Evolutionary conservation across 2,113 vertebrate species (phyloP), one percentile per base, ranked within the genome.

Genomic region (Pomatostomus ruficeps): DNA sequence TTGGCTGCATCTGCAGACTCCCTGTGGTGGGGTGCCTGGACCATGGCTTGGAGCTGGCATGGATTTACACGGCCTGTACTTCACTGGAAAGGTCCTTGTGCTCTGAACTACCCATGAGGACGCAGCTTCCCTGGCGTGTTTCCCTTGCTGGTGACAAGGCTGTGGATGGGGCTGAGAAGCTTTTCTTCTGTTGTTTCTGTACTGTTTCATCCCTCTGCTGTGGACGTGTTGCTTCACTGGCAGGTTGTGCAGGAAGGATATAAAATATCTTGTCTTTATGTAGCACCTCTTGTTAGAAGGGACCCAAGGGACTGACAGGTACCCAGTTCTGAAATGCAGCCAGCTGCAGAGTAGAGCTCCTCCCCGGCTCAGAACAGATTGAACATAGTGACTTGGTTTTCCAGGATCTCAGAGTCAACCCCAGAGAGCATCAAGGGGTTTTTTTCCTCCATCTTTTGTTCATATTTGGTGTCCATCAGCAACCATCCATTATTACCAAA

Each of bases 151-250:
- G 40, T 23, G 35, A 24, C 36, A 79, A 83, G 65, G 76, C 49
- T 33, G 11, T 45, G 65, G 55, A 38, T 45, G 62, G 25, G 26
- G 14, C 52, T 36, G 65, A 93, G 91, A 87, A 94, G 75, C 4
- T 91, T 73, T 90, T 10, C 29, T 66, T 80, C 45, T 3, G 1
- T 14, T 33, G 11, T 49, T 82, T 80, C 46, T 76, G 42, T 72
- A 65, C 12, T n/a, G 5, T 48, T 79, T 76, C 0, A 0, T 63
- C 43, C 46, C 26, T 78, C 42, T 75, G 45, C 70, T 75, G 16
- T 15, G 36, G 71, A 49, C 28, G 3, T 0, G 0, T 38, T 1
- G 1, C 12, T 87, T 85, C 48, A 38, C 2, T 3, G 87, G 35
- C 49, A 62, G 73, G 42, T 25, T 91, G 62, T 40, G 31, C 5